These are phyloP conservation scores for Canis aureus DNA, from an alignment of 2,113 vertebrate genomes.

Conservation along the genomic window DNA sequence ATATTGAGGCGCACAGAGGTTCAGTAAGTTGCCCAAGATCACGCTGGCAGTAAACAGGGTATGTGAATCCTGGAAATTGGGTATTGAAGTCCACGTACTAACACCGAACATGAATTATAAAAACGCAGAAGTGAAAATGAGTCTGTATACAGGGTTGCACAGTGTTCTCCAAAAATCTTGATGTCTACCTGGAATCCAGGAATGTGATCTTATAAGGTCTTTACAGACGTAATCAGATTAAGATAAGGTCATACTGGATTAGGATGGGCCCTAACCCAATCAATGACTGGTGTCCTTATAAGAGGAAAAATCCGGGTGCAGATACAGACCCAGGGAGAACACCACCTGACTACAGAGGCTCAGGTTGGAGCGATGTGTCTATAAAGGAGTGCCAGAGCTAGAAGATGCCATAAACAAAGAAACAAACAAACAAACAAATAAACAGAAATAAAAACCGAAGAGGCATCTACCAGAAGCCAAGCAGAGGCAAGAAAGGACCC, in stretches of 20 bases:
- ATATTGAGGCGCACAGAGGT: not conserved
- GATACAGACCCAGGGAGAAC: not conserved
- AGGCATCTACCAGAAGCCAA: not conserved
- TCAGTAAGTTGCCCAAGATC: not conserved
- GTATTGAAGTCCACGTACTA: not conserved
- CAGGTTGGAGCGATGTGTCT: accelerated
- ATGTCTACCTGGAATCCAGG: not conserved
- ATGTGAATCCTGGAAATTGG: not conserved
- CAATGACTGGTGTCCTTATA: not conserved
- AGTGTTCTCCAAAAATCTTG: not conserved
- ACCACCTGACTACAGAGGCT: accelerated
- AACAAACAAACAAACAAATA: not conserved
- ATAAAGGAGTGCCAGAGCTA: not conserved
- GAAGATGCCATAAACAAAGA: too few relatives aligned
- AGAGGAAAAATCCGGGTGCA: not conserved
- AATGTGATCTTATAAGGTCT: not conserved
- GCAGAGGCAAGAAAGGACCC: not conserved
- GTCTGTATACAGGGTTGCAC: not conserved
- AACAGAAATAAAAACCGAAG: not conserved
- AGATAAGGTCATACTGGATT: not conserved
- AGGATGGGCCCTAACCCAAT: not conserved
- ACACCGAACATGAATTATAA: not conserved
- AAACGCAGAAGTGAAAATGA: not conserved
- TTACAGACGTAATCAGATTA: not conserved
- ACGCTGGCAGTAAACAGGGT: not conserved